Percentiles rank a stretch among this genome's conserved stretches.
phyloP scores from a whole-genome alignment of 2,113 vertebrate species.

The Macquaria australasica region DNA sequence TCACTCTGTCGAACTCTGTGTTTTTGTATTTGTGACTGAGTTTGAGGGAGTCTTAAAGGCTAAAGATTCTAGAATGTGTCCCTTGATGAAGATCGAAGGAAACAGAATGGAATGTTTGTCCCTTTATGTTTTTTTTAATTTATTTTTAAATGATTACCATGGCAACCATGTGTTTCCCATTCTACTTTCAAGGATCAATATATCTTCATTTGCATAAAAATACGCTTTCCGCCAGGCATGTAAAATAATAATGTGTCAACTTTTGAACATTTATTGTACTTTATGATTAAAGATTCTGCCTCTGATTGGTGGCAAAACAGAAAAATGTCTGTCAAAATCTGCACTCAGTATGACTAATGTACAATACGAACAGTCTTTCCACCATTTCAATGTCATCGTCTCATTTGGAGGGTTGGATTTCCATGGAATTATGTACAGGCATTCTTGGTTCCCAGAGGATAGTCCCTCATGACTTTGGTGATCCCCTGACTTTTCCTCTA shows the following conservation, averaged over 20 bases:
- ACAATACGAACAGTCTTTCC: neutral
- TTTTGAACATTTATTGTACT: constrained; percentile 13
- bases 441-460: neutral
- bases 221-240: neutral
- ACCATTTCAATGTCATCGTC: constrained; percentile 7
- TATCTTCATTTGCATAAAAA: constrained; percentile 31
- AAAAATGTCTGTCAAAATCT: constrained; percentile 26
- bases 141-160: too few species aligned
- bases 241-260: neutral
- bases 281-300: constrained; percentile 11
- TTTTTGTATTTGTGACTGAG: too few species aligned
- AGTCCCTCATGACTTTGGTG: neutral
- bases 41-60: too few species aligned
- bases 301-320: constrained; percentile 4
- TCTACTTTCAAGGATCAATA: neutral
- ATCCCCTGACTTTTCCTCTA: neutral
- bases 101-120: too few species aligned
- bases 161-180: too few species aligned
- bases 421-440: too few species aligned
- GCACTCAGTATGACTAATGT: neutral
- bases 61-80: too few species aligned
- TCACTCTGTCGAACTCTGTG: too few species aligned
- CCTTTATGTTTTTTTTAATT: too few species aligned
- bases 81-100: too few species aligned
- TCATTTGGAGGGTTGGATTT: neutral